Percentiles rank a stretch among this genome's conserved stretches.
Evolutionary conservation across 2,113 vertebrate genomes (phyloP).

Genomic region (Larimichthys crocea): DNA sequence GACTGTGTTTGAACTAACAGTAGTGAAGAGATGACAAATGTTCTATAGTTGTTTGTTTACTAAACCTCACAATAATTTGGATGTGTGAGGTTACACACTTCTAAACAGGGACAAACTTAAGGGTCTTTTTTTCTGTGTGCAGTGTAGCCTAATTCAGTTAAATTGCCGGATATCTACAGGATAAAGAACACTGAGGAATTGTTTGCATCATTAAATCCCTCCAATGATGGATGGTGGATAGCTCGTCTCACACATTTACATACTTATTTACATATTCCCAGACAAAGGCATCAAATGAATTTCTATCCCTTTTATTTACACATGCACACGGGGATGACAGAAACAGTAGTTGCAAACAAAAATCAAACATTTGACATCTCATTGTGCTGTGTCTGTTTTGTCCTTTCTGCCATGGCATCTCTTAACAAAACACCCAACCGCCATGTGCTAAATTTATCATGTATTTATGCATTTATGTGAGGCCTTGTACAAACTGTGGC

Average conservation of each 20-base stretch:
- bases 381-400: background rate
- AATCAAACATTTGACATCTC: background rate
- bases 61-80: no score
- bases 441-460: no score
- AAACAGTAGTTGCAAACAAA: background rate
- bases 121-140: no score
- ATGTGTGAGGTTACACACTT: no score
- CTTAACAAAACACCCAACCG: no score
- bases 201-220: background rate
- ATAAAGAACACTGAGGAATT: background rate
- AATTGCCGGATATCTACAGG: no score
- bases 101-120: no score
- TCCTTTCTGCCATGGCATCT: no score
- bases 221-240: background rate
- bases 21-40: background rate
- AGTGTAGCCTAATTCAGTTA: no score
- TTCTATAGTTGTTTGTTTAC: background rate
- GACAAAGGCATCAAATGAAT: background rate
- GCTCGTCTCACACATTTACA: background rate
- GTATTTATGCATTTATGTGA: no score
- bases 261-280: no score
- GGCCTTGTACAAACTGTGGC: no score
- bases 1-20: constrained; percentile 1
- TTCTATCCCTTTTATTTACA: background rate
- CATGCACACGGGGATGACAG: rapidly evolving